Evolutionary conservation across 2,888 invertebrate species (phyloP), one percentile per base, ranked within the genome.

Genomic region (Coelogynopora nodosa): DNA sequence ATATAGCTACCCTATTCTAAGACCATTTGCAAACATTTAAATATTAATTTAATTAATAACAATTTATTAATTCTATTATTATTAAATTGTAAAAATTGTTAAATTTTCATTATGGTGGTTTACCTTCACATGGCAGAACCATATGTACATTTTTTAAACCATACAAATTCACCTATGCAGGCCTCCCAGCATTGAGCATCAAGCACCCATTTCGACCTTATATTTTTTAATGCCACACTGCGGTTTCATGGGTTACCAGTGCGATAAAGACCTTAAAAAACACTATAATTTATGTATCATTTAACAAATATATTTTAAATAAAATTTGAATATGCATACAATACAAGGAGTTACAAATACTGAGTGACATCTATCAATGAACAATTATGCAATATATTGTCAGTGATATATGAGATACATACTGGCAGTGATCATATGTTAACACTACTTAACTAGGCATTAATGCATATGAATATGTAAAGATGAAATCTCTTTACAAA

Each of bases 321-420:
- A 74, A 74, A 74, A 49, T 13, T 49, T 74, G 23, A 74, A 74
- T 74, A 74, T 74, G 74, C 74, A 5, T 74, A 74, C 74, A 74
- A 74, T 74, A 26, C 27, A 74, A 74, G 23, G 74, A 26, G 74
- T 74, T 74, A 74, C 74, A 74, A 74, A 74, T 74, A 74, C 49
- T 49, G 49, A 18, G 49, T 49, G 49, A 49, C 49, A 49, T 49
- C 49, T 49, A 49, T 49, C 49, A 49, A 49, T 49, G 49, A 49
- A 49, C 27, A 26, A 74, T n/a, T 74, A 74, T 26, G 23, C 74
- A 74, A 74, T 74, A 74, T 74, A 74, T 74, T 74, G 74, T 74
- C 74, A 74, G 74, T 74, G 74, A 74, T 74, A 74, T 26, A 74
- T 74, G 74, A 74, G 74, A 74, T 74, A 74, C 74, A 74, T 74